Percentiles rank a stretch among this genome's conserved stretches.
Evolutionary conservation across 2,797 vertebrate genomes (phyloP).

Genomic region (Notamacropus eugenii): DNA sequence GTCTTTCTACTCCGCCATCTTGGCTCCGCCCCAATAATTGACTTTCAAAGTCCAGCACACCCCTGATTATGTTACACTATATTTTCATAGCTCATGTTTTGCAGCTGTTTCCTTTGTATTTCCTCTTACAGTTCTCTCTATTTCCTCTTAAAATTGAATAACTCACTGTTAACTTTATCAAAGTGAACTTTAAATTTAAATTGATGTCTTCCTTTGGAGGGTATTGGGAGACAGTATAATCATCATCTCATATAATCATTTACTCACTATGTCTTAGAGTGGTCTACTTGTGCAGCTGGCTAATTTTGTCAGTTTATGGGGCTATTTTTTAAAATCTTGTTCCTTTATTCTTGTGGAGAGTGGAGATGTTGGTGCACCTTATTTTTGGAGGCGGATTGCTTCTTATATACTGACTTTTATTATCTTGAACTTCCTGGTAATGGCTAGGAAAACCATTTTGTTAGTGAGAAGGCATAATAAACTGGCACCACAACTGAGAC

Average conservation of each 20-base stretch:
- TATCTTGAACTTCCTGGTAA: background rate
- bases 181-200: background rate
- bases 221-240: background rate
- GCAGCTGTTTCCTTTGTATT: too few species aligned
- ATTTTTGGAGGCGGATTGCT: background rate
- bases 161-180: background rate
- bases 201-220: background rate
- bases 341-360: background rate
- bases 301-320: background rate
- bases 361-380: background rate
- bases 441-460: background rate
- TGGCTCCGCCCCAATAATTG: too few species aligned
- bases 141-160: too few species aligned
- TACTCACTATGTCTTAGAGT: background rate
- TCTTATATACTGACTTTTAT: background rate
- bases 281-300: background rate
- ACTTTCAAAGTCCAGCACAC: too few species aligned
- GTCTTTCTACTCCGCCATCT: too few species aligned
- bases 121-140: too few species aligned
- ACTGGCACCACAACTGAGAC: background rate
- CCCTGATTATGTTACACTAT: too few species aligned
- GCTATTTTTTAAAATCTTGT: background rate
- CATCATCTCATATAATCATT: too few species aligned
- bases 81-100: too few species aligned
- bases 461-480: background rate